A percentile compares a stretch with the other conserved stretches of the same genome.
These are phyloP conservation scores for Dasypus novemcinctus DNA, from an alignment of 2,113 vertebrate genomes.

Conservation along the genomic window DNA sequence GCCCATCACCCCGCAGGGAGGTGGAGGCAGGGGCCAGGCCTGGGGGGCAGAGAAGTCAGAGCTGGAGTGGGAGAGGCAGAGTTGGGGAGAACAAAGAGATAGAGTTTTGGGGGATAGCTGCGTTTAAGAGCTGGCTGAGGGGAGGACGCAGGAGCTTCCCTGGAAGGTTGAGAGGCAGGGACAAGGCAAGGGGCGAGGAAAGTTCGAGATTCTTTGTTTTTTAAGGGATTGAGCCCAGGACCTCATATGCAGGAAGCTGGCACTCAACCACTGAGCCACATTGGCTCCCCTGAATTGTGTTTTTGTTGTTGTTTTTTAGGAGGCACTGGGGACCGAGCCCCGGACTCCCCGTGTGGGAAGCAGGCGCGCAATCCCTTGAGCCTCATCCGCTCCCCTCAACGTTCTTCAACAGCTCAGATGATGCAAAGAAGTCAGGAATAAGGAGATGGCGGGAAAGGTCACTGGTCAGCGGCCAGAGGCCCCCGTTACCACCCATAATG, in stretches of 20 bases:
- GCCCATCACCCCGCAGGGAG: not conserved
- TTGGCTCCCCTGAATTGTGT: too few relatives aligned
- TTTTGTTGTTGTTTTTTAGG: too few relatives aligned
- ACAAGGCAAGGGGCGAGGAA: not conserved
- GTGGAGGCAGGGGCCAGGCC: not conserved
- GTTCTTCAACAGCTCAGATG: not conserved
- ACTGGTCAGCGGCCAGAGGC: too few relatives aligned
- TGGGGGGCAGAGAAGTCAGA: not conserved
- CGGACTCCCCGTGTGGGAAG: too few relatives aligned
- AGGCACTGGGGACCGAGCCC: too few relatives aligned
- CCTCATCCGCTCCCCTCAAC: too few relatives aligned
- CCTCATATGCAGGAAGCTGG: too few relatives aligned
- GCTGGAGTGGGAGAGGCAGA: not conserved
- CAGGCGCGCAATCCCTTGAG: too few relatives aligned
- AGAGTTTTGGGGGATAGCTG: not conserved
- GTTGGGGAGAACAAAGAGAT: not conserved
- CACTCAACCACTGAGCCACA: too few relatives aligned
- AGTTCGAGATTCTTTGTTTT: too few relatives aligned
- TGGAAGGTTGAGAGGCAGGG: not conserved
- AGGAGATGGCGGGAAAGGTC: not conserved
- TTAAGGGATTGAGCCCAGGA: too few relatives aligned
- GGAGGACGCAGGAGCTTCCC: not conserved
- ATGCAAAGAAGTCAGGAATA: not conserved
- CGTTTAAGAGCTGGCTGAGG: not conserved
- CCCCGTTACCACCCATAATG: fast-evolving